A percentile compares a stretch with the other conserved stretches of the same genome.
phyloP scores from a whole-genome alignment of 2,888 invertebrate genomes.

The Drosophila barbarae region DNA sequence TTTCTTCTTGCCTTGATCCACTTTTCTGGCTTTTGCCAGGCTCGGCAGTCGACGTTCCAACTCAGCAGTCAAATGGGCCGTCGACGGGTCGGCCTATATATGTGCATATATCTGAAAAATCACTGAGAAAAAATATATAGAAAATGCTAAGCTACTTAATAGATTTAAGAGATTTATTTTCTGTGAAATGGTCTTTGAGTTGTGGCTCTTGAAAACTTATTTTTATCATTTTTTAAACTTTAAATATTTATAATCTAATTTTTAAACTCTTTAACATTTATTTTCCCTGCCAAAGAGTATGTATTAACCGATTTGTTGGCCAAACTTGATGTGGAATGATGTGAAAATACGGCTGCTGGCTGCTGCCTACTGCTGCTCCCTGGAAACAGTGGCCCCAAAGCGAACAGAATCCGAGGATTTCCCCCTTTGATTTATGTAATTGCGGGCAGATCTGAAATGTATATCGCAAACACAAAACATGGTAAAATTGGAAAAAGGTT shows the following conservation, averaged over 20 bases:
- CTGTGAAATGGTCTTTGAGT: not conserved
- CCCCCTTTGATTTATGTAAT: slow-evolving; percentile 34
- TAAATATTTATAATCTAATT: not conserved
- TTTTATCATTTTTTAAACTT: not conserved
- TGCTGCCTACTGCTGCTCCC: slow-evolving; percentile 19
- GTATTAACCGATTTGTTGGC: slow-evolving; percentile 5
- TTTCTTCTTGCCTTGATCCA: slow-evolving; percentile 67
- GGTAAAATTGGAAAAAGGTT: slow-evolving; percentile 22
- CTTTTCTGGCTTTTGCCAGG: slow-evolving; percentile 53
- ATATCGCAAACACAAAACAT: slow-evolving; percentile 7
- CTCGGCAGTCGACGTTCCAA: slow-evolving; percentile 57
- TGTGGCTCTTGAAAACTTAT: not conserved
- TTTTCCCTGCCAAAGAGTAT: not conserved
- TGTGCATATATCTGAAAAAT: slow-evolving; percentile 17
- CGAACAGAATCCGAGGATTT: slow-evolving; percentile 13
- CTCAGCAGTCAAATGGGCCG: slow-evolving; percentile 66
- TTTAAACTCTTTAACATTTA: not conserved
- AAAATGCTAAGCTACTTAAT: not conserved
- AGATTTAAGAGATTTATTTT: not conserved
- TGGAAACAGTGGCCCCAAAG: slow-evolving; percentile 39
- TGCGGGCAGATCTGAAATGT: slow-evolving; percentile 30
- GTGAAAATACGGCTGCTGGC: slow-evolving; percentile 50
- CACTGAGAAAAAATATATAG: not conserved
- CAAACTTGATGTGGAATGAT: slow-evolving; percentile 43
- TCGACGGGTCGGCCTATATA: slow-evolving; percentile 42